Evolutionary conservation across 2,888 invertebrate species (phyloP).

Genomic region (Meandrusa payeni): DNA sequence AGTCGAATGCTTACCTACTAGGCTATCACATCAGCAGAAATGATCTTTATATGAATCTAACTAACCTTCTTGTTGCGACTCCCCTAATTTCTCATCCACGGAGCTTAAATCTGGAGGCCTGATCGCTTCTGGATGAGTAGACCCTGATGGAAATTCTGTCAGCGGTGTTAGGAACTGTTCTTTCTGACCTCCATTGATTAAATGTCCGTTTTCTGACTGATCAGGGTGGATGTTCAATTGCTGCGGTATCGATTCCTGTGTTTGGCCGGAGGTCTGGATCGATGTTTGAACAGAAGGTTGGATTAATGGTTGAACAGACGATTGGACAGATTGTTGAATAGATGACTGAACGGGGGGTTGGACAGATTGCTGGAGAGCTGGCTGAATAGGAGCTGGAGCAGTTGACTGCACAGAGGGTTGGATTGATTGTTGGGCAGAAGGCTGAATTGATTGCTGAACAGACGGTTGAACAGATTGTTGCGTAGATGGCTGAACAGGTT

Average conservation of each 20-base stretch:
- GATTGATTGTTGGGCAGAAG: conserved; percentile 4
- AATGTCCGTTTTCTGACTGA: conserved; percentile 48
- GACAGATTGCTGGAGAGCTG: not conserved
- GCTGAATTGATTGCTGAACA: conserved; percentile 18
- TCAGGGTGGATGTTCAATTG: conserved; percentile 53
- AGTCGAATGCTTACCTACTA: too few species aligned
- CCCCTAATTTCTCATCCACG: conserved; percentile 64
- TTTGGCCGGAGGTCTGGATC: conserved; percentile 22
- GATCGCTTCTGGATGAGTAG: conserved; percentile 51
- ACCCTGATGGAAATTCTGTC: conserved; percentile 61
- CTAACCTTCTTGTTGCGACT: conserved; percentile 58
- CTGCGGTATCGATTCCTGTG: conserved; percentile 49
- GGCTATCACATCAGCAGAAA: too few species aligned
- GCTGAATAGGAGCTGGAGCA: conserved; percentile 9
- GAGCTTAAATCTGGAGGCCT: conserved; percentile 62
- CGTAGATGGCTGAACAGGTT: conserved; percentile 23
- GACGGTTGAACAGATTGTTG: conserved; percentile 28
- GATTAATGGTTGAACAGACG: conserved; percentile 14
- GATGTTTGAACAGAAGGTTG: conserved; percentile 21
- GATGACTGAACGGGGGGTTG: conserved; percentile 3
- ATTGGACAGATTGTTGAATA: conserved; percentile 9
- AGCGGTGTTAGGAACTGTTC: conserved; percentile 73
- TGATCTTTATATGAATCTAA: conserved; percentile 10
- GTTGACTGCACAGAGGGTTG: conserved; percentile 11
- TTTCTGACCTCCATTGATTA: conserved; percentile 50